Evolutionary conservation across 2,888 invertebrate species (phyloP).

Genomic region (Junonia oenone): DNA sequence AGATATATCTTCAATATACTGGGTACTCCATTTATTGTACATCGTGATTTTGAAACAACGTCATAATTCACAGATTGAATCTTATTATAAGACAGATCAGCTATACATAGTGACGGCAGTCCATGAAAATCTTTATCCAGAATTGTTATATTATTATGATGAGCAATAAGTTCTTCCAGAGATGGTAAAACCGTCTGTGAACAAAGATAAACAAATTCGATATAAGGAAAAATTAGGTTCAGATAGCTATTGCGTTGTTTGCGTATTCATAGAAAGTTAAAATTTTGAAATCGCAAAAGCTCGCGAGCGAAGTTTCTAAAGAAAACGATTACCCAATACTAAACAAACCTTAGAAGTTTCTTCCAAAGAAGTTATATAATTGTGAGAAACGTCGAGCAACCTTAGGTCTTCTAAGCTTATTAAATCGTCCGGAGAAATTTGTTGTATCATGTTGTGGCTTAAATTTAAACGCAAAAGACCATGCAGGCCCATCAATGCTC

Average conservation of each 20-base stretch:
- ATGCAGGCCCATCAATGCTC: conserved; percentile 86
- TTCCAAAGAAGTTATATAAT: conserved; percentile 86
- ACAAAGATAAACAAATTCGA: conserved; percentile 6
- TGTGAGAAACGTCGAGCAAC: conserved; percentile 88
- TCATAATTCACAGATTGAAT: conserved; percentile 86
- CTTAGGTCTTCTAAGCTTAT: conserved; percentile 87
- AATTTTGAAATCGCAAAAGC: conserved; percentile 29
- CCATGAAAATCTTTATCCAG: conserved; percentile 91
- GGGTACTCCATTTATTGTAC: conserved; percentile 88
- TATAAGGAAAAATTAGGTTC: not conserved
- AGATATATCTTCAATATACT: conserved; percentile 87
- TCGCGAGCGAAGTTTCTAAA: conserved; percentile 32
- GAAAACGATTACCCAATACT: conserved; percentile 12
- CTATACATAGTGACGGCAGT: conserved; percentile 88
- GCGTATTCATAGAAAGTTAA: not conserved
- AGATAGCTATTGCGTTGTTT: not conserved
- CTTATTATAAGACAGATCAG: conserved; percentile 88
- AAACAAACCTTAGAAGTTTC: conserved; percentile 88
- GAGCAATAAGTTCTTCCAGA: conserved; percentile 86
- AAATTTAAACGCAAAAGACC: conserved; percentile 86
- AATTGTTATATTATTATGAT: conserved; percentile 86
- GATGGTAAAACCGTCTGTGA: conserved; percentile 88
- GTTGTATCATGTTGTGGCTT: conserved; percentile 86
- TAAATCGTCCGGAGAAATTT: conserved; percentile 87
- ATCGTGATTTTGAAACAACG: conserved; percentile 88